phyloP scores from a whole-genome alignment of 1,140 invertebrate species.

The Adoxophyes honmai region DNA sequence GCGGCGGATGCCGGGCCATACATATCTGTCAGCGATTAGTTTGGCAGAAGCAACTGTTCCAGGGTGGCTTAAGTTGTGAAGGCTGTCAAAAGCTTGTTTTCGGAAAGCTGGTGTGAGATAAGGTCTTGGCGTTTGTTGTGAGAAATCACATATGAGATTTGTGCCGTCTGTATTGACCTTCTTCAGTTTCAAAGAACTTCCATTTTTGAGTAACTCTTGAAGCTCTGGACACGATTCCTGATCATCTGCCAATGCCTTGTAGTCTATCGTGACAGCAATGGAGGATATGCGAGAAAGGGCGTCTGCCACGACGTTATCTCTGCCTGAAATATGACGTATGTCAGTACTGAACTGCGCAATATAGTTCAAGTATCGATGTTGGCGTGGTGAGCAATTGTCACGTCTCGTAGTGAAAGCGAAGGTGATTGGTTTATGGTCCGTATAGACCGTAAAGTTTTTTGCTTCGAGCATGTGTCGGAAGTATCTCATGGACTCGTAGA shows the following conservation, averaged over 20 bases:
- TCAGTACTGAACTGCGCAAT: conserved; percentile 53
- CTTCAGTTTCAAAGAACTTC: too few relatives aligned
- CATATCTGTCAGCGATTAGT: background rate
- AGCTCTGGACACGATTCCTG: too few relatives aligned
- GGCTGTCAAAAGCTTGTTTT: too few relatives aligned
- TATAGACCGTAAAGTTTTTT: conserved; percentile 34
- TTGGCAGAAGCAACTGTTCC: background rate
- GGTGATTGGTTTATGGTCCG: conserved; percentile 58
- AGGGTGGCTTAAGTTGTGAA: background rate
- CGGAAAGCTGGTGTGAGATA: too few relatives aligned
- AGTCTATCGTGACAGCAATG: too few relatives aligned
- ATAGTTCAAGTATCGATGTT: conserved; percentile 41
- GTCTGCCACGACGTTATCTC: conserved; percentile 40
- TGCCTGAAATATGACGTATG: conserved; percentile 35
- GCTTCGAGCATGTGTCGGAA: background rate
- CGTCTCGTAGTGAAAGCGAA: conserved; percentile 19
- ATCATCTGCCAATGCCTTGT: too few relatives aligned
- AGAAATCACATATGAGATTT: too few relatives aligned
- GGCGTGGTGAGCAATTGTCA: conserved; percentile 23
- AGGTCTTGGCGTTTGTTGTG: too few relatives aligned
- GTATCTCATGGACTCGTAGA: background rate
- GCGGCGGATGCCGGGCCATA: background rate
- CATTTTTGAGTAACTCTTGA: too few relatives aligned
- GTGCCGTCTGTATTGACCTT: too few relatives aligned
- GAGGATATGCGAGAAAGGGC: background rate